phyloP scores from a whole-genome alignment of 2,113 vertebrate species.

The Pogonocichla stellata region DNA sequence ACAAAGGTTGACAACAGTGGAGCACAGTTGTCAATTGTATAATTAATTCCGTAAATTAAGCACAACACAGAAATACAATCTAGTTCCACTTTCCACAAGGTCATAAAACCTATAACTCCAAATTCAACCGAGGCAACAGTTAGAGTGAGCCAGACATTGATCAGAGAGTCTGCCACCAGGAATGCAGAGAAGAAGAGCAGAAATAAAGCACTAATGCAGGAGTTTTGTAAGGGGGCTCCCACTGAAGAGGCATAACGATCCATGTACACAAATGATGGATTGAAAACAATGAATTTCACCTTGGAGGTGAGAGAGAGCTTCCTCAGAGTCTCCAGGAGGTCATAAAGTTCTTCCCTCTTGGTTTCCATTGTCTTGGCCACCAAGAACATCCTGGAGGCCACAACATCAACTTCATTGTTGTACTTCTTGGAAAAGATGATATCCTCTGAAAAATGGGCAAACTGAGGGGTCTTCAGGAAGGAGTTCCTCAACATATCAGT shows the following conservation, averaged over 20 bases:
- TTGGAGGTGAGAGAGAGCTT: slow-evolving; percentile 95
- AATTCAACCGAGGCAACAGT: slow-evolving; percentile 96
- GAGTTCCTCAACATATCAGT: slow-evolving; percentile 88
- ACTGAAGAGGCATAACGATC: slow-evolving; percentile 97
- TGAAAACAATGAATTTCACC: slow-evolving; percentile 98
- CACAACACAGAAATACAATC: slow-evolving; percentile 97
- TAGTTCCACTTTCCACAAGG: slow-evolving; percentile 95
- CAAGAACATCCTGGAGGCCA: slow-evolving; percentile 95
- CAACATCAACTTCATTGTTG: slow-evolving; percentile 91
- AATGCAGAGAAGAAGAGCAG: slow-evolving; percentile 95
- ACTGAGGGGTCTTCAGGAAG: slow-evolving; percentile 90
- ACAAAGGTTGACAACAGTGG: slow-evolving; percentile 95
- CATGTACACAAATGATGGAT: slow-evolving; percentile 98
- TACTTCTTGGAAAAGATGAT: slow-evolving; percentile 96
- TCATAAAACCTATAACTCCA: slow-evolving; percentile 98
- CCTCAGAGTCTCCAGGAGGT: slow-evolving; percentile 93
- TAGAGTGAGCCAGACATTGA: slow-evolving; percentile 93
- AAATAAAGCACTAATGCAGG: slow-evolving; percentile 96
- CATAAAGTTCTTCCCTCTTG: slow-evolving; percentile 96
- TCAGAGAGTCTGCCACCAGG: slow-evolving; percentile 91
- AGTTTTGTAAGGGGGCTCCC: slow-evolving; percentile 94
- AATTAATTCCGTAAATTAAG: slow-evolving; percentile 95
- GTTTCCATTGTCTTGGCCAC: slow-evolving; percentile 98
- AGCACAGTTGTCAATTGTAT: slow-evolving; percentile 93
- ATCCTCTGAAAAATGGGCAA: slow-evolving; percentile 94